Conservation (phyloP, 2,797 vertebrate genomes). For the Hydrolagus colliei region DNA sequence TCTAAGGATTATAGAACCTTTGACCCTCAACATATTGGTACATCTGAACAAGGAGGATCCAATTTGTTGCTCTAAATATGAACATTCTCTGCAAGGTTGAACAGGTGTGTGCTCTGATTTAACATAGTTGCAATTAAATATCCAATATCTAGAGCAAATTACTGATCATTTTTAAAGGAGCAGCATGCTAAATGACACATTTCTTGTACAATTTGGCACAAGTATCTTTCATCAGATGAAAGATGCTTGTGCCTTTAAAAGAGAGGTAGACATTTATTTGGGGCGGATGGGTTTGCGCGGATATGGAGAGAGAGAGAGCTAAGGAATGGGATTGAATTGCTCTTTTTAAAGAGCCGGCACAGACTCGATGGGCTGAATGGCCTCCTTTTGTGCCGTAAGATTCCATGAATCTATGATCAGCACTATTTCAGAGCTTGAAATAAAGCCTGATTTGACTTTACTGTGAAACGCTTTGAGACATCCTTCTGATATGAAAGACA, state of each 20-base stretch:
- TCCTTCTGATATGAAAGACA: too few species aligned
- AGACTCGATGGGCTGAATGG: too few species aligned
- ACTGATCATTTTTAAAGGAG: background rate
- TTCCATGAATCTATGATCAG: too few species aligned
- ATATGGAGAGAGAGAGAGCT: too few species aligned
- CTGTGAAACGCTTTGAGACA: too few species aligned
- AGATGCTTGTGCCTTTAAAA: too few species aligned
- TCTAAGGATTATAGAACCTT: constrained; percentile 16
- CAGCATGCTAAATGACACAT: background rate
- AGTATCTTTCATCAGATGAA: background rate
- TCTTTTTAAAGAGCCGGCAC: too few species aligned
- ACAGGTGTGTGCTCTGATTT: background rate
- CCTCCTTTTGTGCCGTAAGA: too few species aligned
- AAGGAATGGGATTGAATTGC: too few species aligned
- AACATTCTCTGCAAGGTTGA: background rate
- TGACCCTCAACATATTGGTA: background rate
- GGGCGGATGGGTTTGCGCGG: too few species aligned
- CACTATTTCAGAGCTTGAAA: background rate
- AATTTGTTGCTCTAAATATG: background rate
- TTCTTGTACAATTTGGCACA: background rate
- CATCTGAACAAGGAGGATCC: background rate
- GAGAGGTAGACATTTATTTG: too few species aligned
- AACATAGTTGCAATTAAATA: background rate
- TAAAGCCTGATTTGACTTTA: background rate
- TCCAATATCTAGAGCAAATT: constrained; percentile 3